These are phyloP conservation scores for Nilaparvata lugens DNA, from an alignment of 1,140 invertebrate genomes.

Conservation along the genomic window DNA sequence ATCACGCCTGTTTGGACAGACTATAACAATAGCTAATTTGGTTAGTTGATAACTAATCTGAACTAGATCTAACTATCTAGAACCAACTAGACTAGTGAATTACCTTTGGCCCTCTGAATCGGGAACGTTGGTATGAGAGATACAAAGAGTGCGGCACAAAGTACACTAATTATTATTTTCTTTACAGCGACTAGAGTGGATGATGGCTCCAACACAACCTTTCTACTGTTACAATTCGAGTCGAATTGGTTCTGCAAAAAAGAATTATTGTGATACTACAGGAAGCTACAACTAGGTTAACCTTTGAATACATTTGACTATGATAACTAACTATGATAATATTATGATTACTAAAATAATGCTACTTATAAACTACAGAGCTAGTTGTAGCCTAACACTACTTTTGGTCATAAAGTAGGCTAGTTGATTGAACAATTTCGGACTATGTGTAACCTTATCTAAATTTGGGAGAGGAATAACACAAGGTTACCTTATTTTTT, in stretches of 20 bases:
- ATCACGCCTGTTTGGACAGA: no score
- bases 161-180: constrained; percentile 52
- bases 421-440: no score
- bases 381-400: no score
- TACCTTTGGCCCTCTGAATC: constrained; percentile 51
- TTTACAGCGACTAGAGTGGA: constrained; percentile 48
- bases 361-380: no score
- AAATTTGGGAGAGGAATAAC: no score
- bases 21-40: no score
- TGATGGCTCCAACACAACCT: constrained; percentile 49
- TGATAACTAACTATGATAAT: constrained; percentile 1
- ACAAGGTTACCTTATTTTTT: no score
- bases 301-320: not conserved
- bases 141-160: constrained; percentile 56
- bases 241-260: constrained; percentile 31
- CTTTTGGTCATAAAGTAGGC: no score
- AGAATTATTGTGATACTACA: constrained; percentile 14
- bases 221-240: constrained; percentile 34
- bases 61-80: no score
- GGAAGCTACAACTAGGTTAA: no score
- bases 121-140: constrained; percentile 51
- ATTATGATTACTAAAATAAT: no score
- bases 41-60: constrained; percentile 3
- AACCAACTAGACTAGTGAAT: not conserved
- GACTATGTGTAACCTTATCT: no score